phyloP scores from a whole-genome alignment of 2,113 vertebrate genomes.

The Malaclemys terrapin region DNA sequence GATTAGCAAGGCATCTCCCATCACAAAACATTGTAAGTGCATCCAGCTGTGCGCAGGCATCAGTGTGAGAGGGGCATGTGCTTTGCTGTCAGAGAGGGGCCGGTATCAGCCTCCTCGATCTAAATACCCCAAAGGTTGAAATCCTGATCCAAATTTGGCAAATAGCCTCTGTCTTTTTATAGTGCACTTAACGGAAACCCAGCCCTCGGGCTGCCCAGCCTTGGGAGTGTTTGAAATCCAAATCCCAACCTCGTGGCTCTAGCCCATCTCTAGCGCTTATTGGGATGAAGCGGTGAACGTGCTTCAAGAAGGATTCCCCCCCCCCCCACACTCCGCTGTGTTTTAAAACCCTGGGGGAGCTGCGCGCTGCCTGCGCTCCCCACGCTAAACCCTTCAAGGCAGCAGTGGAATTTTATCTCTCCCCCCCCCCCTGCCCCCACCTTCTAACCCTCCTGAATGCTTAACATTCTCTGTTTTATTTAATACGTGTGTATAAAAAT shows the following conservation, averaged over 20 bases:
- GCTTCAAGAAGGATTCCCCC: neutral
- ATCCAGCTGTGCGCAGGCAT: rapidly evolving
- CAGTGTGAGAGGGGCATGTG: neutral
- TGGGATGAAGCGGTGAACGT: neutral
- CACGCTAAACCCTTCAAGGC: neutral
- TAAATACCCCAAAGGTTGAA: neutral
- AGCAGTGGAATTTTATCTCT: neutral
- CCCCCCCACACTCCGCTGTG: rapidly evolving
- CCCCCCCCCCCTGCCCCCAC: neutral
- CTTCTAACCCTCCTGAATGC: neutral
- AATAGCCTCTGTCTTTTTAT: neutral
- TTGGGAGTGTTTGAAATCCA: neutral
- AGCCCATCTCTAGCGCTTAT: rapidly evolving
- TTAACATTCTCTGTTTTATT: neutral
- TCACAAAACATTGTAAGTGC: neutral
- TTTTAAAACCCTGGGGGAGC: neutral
- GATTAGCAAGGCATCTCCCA: neutral
- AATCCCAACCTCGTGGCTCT: neutral
- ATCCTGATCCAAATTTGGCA: neutral
- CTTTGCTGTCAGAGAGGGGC: rapidly evolving
- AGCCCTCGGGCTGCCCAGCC: neutral
- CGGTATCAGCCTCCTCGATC: rapidly evolving
- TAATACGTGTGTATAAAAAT: neutral
- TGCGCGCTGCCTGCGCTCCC: neutral
- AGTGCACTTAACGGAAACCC: neutral